A percentile compares a stretch with the other conserved stretches of the same genome.
Conservation (phyloP, 2,888 invertebrate genomes). For the Drosophila merina region DNA sequence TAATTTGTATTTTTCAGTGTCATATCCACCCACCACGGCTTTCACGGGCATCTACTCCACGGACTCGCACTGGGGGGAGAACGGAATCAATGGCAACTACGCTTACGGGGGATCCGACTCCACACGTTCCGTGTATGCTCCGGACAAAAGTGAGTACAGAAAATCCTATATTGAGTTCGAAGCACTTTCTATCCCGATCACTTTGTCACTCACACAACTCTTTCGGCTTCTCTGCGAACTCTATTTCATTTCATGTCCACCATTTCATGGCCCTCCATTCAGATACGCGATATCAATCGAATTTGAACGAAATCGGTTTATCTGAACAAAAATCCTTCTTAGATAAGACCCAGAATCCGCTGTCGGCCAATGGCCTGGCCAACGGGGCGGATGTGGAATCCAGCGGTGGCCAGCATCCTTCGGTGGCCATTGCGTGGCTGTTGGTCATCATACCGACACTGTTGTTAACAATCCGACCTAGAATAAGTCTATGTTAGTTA, state of each 20-base stretch:
- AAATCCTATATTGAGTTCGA: background rate
- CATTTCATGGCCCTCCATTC: slow-evolving; percentile 38
- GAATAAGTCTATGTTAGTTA: slow-evolving; percentile 37
- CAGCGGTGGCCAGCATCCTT: slow-evolving; percentile 43
- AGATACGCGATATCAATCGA: slow-evolving; percentile 91
- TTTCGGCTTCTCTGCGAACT: slow-evolving; percentile 32
- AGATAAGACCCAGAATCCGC: slow-evolving; percentile 79
- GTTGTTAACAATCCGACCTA: slow-evolving; percentile 50
- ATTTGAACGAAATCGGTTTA: slow-evolving; percentile 91
- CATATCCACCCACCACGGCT: slow-evolving; percentile 82
- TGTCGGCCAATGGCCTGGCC: slow-evolving; percentile 64
- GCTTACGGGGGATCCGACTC: slow-evolving; percentile 74
- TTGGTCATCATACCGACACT: slow-evolving; percentile 33
- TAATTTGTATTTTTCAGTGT: slow-evolving; percentile 64
- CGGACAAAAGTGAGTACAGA: slow-evolving; percentile 81
- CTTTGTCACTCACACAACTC: slow-evolving; percentile 22
- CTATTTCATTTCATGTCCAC: slow-evolving; percentile 48
- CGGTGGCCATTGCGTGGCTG: slow-evolving; percentile 63
- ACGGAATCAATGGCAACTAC: slow-evolving; percentile 49
- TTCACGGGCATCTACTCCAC: slow-evolving; percentile 74
- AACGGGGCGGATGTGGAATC: slow-evolving; percentile 41
- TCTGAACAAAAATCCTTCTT: slow-evolving; percentile 88
- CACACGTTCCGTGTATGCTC: slow-evolving; percentile 70
- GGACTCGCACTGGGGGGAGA: slow-evolving; percentile 79
- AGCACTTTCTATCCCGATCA: slow-evolving; percentile 1